Evolutionary conservation across 2,113 vertebrate genomes (phyloP).

Genomic region (Nematolebias whitei): DNA sequence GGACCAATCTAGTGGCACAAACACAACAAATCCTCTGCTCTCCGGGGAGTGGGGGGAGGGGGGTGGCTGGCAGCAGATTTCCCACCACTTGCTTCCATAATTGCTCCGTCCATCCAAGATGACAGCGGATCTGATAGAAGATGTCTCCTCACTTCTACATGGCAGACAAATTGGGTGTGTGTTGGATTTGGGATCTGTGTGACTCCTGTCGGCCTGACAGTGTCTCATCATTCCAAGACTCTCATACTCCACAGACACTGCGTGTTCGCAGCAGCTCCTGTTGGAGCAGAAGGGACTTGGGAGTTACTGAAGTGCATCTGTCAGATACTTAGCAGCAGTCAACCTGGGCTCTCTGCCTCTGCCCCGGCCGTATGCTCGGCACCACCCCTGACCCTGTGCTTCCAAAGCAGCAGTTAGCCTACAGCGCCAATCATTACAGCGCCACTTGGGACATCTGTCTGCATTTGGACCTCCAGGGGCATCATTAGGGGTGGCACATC

Average conservation of each 20-base stretch:
- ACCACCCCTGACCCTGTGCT: slow-evolving; percentile 67
- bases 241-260: slow-evolving; percentile 9
- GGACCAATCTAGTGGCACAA: slow-evolving; percentile 43
- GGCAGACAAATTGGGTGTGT: slow-evolving; percentile 68
- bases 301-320: slow-evolving; percentile 43
- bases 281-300: slow-evolving; percentile 22
- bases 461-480: slow-evolving; percentile 74
- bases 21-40: slow-evolving; percentile 48
- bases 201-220: slow-evolving; percentile 43
- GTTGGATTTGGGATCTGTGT: slow-evolving; percentile 45
- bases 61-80: slow-evolving; percentile 49
- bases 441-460: slow-evolving; percentile 64
- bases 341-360: slow-evolving; percentile 10
- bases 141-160: slow-evolving; percentile 60
- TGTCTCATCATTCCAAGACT: slow-evolving; percentile 52
- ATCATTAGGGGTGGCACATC: slow-evolving; percentile 76
- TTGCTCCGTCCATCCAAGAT: slow-evolving; percentile 69
- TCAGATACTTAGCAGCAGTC: slow-evolving; percentile 59
- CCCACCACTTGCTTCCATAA: slow-evolving; percentile 67
- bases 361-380: slow-evolving; percentile 29
- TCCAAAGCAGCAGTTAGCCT: slow-evolving; percentile 78
- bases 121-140: slow-evolving; percentile 69
- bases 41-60: too few species aligned
- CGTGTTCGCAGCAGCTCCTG: slow-evolving; percentile 20
- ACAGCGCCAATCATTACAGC: slow-evolving; percentile 72